Evolutionary conservation across 1,140 invertebrate genomes (phyloP).

Genomic region (Forficula auricularia): DNA sequence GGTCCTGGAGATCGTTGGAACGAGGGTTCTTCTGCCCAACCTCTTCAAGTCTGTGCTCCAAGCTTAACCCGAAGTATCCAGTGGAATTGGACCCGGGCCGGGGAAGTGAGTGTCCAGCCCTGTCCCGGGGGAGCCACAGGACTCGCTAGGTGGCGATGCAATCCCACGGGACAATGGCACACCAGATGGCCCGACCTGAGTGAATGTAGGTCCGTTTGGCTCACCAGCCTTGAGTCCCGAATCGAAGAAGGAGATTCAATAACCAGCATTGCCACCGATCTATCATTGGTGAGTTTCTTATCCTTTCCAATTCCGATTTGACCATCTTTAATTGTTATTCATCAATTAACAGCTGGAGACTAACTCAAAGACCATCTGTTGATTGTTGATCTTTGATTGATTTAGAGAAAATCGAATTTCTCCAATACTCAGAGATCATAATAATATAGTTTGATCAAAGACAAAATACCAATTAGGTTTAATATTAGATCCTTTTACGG

Average conservation of each 20-base stretch:
- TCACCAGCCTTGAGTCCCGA: conserved; percentile 61
- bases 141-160: conserved; percentile 61
- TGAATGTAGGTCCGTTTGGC: conserved; percentile 78
- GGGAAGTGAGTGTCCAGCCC: conserved; percentile 52
- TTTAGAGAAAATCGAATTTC: too few species aligned
- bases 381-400: too few species aligned
- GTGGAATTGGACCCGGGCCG: conserved; percentile 74
- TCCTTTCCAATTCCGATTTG: conserved; percentile 3
- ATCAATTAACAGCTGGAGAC: too few species aligned
- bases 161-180: conserved; percentile 4
- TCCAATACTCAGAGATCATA: too few species aligned
- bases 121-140: conserved; percentile 79
- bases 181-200: conserved; percentile 52
- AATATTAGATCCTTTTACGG: too few species aligned
- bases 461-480: too few species aligned
- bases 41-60: conserved; percentile 38
- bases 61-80: conserved; percentile 54
- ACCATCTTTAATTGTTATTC: background rate
- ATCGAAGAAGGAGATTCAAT: conserved; percentile 53
- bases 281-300: conserved; percentile 40
- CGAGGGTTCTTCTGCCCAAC: too few species aligned
- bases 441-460: too few species aligned
- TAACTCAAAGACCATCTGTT: too few species aligned
- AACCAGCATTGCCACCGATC: conserved; percentile 59
- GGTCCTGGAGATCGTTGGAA: too few species aligned